Base-by-base conservation (phyloP, 92 coral and sea anemone genomes). In the Chrysogorgia sp. region DNA sequence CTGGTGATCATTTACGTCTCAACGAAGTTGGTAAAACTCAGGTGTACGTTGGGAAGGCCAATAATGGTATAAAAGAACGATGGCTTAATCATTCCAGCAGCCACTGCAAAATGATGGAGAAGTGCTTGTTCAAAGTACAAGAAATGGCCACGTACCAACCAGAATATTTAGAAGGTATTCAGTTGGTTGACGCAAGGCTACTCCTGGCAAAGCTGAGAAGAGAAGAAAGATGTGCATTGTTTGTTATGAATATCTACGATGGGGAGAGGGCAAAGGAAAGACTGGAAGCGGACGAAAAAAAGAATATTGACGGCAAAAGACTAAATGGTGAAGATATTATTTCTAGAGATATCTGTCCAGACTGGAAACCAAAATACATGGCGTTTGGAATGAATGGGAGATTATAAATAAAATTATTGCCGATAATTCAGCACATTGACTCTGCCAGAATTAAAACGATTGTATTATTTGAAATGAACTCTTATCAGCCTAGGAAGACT, bases 1-100 rank as follows among this genome's bases (percentile, higher is more conserved):
- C 52, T 35, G 30, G 55, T 31, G 29, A 19, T 3, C 25, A 65
- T 24, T 34, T 65, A 33, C 1, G 37, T 13, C 21, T 65, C 2
- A 65, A 65, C 23, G 52, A 10, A 0, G 37, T 65, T 65, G 55
- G 72, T n/a, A 9, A 40, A 65, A 65, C 72, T 1, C 72, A 65
- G 37, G 72, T 65, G 23, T 65, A 65, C n/a, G 72, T 65, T 0
- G 72, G 72, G 1, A 65, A 65, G 17, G 72, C 72, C 4, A 65
- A 22, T 33, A 35, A 65, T 31, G 72, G 67, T 14, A 29, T 61
- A 2, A 7, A 61, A 20, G 67, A 40, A 61, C 2, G 67, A 61
- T 61, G 67, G 67, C 35, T 30, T 10, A 19, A 17, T 3, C 24
- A 61, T 12, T 37, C 7, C 40, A 30, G 29, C 40, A 61, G 40